A percentile compares a stretch with the other conserved stretches of the same genome.
These are phyloP conservation scores for Seira sanloemensis DNA, from an alignment of 2,888 invertebrate genomes.

Conservation along the genomic window DNA sequence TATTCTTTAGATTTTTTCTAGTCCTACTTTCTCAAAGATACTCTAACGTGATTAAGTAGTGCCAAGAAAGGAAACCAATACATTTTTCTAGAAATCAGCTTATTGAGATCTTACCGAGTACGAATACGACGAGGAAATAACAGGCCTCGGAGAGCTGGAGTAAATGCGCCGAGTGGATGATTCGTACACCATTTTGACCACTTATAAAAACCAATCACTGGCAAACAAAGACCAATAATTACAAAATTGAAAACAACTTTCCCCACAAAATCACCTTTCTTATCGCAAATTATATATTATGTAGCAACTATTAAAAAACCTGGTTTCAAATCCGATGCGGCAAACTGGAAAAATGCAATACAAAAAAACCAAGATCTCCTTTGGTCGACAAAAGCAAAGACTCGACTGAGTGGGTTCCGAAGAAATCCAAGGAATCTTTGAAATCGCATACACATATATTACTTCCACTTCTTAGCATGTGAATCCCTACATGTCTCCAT, in stretches of 20 bases:
- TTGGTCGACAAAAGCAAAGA: slow-evolving; percentile 47
- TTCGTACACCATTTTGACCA: slow-evolving; percentile 69
- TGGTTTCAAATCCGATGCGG: slow-evolving; percentile 38
- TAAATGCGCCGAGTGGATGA: slow-evolving; percentile 67
- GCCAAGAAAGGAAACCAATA: no score
- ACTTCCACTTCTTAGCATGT: no score
- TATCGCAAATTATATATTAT: slow-evolving; percentile 12
- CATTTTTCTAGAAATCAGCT: no score
- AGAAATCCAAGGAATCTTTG: slow-evolving; percentile 33
- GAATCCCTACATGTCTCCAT: no score
- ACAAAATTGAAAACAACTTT: slow-evolving; percentile 8
- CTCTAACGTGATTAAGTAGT: no score
- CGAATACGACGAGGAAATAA: slow-evolving; percentile 66
- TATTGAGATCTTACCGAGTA: slow-evolving; percentile 66
- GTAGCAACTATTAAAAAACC: slow-evolving; percentile 29
- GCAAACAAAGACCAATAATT: slow-evolving; percentile 11
- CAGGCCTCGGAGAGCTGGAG: slow-evolving; percentile 66
- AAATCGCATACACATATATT: not conserved
- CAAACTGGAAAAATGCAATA: slow-evolving; percentile 24
- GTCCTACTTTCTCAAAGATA: not conserved
- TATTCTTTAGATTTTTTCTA: no score
- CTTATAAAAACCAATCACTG: slow-evolving; percentile 57
- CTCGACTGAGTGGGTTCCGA: slow-evolving; percentile 41
- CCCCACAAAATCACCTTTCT: slow-evolving; percentile 14
- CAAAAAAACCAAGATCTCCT: slow-evolving; percentile 40